phyloP scores from a whole-genome alignment of 2,797 vertebrate species.

The Enteromius treurensis region DNA sequence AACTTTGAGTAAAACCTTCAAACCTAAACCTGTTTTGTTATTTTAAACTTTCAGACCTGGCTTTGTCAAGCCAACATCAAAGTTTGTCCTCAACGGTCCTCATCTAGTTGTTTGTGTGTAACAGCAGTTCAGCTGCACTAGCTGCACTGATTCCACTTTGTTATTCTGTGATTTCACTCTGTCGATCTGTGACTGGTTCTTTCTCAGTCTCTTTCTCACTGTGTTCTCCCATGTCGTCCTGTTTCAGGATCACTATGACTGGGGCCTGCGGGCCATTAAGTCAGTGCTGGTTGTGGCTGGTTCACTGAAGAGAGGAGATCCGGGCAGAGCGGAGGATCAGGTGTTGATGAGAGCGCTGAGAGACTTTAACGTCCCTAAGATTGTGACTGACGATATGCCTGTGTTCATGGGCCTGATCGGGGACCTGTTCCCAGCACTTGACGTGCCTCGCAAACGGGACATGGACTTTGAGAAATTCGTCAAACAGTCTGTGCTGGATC shows the following conservation, averaged over 20 bases:
- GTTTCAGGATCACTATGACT: slow-evolving; percentile 91
- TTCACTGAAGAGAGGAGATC: slow-evolving; percentile 90
- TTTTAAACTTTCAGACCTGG: not conserved
- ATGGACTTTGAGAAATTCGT: slow-evolving; percentile 85
- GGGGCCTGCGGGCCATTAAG: slow-evolving; percentile 96
- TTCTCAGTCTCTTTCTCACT: not conserved
- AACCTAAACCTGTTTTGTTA: not conserved
- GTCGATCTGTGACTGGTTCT: not conserved
- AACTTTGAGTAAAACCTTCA: not conserved
- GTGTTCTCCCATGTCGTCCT: not conserved
- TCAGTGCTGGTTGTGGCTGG: slow-evolving; percentile 94
- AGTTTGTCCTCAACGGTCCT: not conserved
- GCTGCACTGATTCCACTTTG: not conserved
- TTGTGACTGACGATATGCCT: slow-evolving; percentile 90
- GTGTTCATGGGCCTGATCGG: slow-evolving; percentile 93
- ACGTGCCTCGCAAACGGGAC: slow-evolving; percentile 89
- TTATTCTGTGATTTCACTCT: not conserved
- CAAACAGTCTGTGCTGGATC: slow-evolving; percentile 85
- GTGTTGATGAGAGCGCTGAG: slow-evolving; percentile 93
- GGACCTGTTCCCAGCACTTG: slow-evolving; percentile 91
- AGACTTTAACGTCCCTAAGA: slow-evolving; percentile 95
- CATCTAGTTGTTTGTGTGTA: not conserved
- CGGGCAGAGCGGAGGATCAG: slow-evolving; percentile 88
- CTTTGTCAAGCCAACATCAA: not conserved
- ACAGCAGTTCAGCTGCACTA: not conserved